phyloP scores from a whole-genome alignment of 2,888 invertebrate genomes.

The Platerodrilus igneus region DNA sequence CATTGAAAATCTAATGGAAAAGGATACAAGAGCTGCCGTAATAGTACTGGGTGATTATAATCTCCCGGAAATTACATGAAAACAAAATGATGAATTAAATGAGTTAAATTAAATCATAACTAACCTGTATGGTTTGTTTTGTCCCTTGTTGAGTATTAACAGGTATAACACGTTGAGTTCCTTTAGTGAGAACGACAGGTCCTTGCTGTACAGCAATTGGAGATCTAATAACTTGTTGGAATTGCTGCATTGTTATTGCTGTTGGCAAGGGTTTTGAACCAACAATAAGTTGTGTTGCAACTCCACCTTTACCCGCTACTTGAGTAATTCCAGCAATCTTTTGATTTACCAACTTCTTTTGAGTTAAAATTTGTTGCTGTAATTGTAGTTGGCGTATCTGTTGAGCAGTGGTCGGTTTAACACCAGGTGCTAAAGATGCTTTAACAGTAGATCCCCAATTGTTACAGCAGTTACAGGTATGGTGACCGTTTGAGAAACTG shows the following conservation, averaged over 20 bases:
- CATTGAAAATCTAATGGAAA: too few relatives aligned
- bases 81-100: too few relatives aligned
- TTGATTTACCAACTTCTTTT: slow-evolving; percentile 55
- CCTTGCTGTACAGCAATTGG: slow-evolving; percentile 53
- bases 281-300: slow-evolving; percentile 67
- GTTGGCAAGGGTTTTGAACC: slow-evolving; percentile 58
- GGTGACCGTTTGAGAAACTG: slow-evolving; percentile 48
- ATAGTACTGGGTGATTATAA: too few relatives aligned
- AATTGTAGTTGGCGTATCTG: slow-evolving; percentile 63
- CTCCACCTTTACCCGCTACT: slow-evolving; percentile 48
- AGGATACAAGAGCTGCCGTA: too few relatives aligned
- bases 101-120: too few relatives aligned
- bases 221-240: slow-evolving; percentile 59
- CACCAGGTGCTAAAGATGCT: slow-evolving; percentile 37
- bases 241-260: slow-evolving; percentile 68
- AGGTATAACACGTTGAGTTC: slow-evolving; percentile 62
- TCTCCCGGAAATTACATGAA: too few relatives aligned
- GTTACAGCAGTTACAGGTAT: slow-evolving; percentile 53
- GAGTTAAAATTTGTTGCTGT: slow-evolving; percentile 54
- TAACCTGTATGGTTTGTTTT: slow-evolving; percentile 59
- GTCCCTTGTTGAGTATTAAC: slow-evolving; percentile 54
- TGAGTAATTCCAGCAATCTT: slow-evolving; percentile 61
- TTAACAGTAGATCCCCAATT: slow-evolving; percentile 45
- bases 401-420: slow-evolving; percentile 55
- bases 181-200: slow-evolving; percentile 59